Conservation (phyloP, 2,113 vertebrate species). For the Dipodomys spectabilis region DNA sequence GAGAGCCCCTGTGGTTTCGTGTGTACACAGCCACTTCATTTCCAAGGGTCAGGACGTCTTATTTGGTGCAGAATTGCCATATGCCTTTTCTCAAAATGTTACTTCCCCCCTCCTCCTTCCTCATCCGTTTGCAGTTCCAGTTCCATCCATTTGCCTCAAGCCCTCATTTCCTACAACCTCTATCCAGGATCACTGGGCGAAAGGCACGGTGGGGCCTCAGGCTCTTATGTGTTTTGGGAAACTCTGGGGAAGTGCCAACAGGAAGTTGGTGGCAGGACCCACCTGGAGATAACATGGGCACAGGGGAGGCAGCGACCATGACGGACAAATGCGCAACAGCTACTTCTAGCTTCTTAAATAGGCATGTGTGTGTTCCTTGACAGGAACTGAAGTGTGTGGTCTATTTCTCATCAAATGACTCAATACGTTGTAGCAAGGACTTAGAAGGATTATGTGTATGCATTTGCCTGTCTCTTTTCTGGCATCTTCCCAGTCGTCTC, state of each 20-base stretch:
- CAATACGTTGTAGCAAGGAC: rapidly evolving
- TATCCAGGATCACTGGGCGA: no score
- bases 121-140: rapidly evolving
- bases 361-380: rapidly evolving
- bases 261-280: rapidly evolving
- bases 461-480: neutral
- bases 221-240: neutral
- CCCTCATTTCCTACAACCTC: neutral
- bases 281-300: neutral
- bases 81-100: neutral
- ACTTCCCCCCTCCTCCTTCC: neutral
- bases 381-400: rapidly evolving
- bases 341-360: no score
- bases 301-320: neutral
- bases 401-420: neutral
- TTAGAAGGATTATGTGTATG: rapidly evolving
- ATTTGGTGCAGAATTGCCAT: rapidly evolving
- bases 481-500: neutral
- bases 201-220: neutral
- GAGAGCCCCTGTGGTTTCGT: neutral
- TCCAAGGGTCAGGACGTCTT: neutral
- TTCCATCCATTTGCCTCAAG: neutral
- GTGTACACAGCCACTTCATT: neutral
- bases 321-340: rapidly evolving
- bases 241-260: neutral